phyloP scores from a whole-genome alignment of 2,888 invertebrate genomes.

The Drosophila eohydei region DNA sequence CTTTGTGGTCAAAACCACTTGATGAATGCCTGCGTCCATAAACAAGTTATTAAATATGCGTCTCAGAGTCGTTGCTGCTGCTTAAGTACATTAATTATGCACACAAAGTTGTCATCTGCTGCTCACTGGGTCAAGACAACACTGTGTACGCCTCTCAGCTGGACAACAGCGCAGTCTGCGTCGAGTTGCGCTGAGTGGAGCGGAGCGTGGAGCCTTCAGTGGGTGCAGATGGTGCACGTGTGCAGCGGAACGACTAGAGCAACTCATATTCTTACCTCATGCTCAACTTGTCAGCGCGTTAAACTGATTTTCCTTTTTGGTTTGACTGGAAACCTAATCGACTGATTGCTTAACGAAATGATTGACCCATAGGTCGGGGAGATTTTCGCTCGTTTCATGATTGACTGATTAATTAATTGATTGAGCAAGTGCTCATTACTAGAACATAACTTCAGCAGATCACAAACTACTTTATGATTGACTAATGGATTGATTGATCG shows the following conservation, averaged over 20 bases:
- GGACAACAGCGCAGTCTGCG: slow-evolving; percentile 6
- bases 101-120: slow-evolving; percentile 64
- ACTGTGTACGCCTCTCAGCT: slow-evolving; percentile 34
- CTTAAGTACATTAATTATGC: slow-evolving; percentile 73
- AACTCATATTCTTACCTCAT: slow-evolving; percentile 1
- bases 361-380: neutral
- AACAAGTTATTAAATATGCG: slow-evolving; percentile 56
- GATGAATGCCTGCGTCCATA: slow-evolving; percentile 48
- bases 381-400: neutral
- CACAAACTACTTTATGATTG: neutral
- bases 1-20: slow-evolving; percentile 63
- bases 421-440: neutral
- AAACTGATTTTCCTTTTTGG: neutral
- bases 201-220: neutral
- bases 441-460: neutral
- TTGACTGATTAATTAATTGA: neutral
- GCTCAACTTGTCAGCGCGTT: slow-evolving; percentile 5
- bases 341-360: neutral
- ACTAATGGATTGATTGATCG: neutral
- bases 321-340: neutral
- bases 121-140: slow-evolving; percentile 59
- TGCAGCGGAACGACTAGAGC: slow-evolving; percentile 12
- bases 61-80: slow-evolving; percentile 22
- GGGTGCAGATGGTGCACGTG: slow-evolving; percentile 15
- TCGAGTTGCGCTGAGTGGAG: neutral